These are phyloP conservation scores for Pinna nobilis DNA, from an alignment of 1,140 invertebrate species.

Conservation along the genomic window DNA sequence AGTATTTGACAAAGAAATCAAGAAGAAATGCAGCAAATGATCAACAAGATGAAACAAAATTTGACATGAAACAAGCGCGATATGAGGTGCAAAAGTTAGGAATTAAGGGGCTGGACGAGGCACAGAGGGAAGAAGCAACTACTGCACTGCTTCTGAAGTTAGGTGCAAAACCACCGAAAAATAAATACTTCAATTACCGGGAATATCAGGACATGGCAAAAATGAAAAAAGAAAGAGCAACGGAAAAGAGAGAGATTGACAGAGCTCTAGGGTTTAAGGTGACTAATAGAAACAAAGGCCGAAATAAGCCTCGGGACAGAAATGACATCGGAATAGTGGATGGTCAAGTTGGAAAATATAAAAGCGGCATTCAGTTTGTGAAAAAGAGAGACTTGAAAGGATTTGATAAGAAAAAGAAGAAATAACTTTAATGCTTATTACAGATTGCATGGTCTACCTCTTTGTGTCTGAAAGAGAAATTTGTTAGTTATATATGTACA, in stretches of 20 bases:
- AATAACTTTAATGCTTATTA: background rate
- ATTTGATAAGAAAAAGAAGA: constrained; percentile 16
- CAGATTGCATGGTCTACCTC: background rate
- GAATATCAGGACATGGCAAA: constrained; percentile 46
- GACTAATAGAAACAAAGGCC: background rate
- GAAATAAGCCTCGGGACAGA: constrained; percentile 20
- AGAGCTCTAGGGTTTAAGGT: constrained; percentile 40
- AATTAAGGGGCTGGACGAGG: constrained; percentile 48
- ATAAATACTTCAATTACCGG: constrained; percentile 52
- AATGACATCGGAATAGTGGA: constrained; percentile 37
- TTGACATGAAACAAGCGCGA: constrained; percentile 49
- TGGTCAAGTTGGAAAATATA: constrained; percentile 42
- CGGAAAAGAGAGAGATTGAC: constrained; percentile 43
- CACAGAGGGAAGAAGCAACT: constrained; percentile 50
- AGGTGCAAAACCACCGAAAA: constrained; percentile 57
- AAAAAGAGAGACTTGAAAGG: constrained; percentile 25
- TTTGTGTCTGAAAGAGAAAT: background rate
- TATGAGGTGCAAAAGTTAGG: constrained; percentile 53
- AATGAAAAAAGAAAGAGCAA: constrained; percentile 30
- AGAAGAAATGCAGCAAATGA: background rate
- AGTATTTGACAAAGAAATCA: background rate
- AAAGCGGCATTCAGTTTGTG: constrained; percentile 39
- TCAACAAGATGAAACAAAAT: constrained; percentile 13
- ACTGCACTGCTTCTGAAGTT: constrained; percentile 47
- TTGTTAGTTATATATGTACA: background rate